Base-by-base conservation (phyloP, 2,113 vertebrate species). In the Podilymbus podiceps region DNA sequence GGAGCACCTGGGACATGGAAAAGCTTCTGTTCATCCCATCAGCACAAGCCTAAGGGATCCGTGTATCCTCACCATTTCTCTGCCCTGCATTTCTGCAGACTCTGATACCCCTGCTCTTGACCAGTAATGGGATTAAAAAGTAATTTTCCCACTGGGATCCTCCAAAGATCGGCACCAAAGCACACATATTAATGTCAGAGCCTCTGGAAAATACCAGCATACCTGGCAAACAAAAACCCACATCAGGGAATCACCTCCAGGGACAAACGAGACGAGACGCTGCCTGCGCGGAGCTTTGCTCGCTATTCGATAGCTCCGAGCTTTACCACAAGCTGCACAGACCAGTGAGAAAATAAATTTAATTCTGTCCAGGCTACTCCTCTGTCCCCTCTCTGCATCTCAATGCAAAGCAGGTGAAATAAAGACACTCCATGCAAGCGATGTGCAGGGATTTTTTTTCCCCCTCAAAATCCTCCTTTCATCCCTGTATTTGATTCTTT, bases 91-190 rank as follows among this genome's bases (percentile, higher is more conserved):
- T 42, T 56, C 73, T 55, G 27, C 75, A 47, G 59, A 19, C 31
- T 4, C 62, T 16, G 25, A 6, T 67, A 11, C 11, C 33, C 58
- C 86, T 82, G 27, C n/a, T 24, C 52, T 6, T 28, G 27, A 52
- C 30, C 69, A 72, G 53, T 27, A 75, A 93, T 6, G 28, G 49
- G 22, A 92, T 78, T 59, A 62, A 69, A 93, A 13, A 19, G 9
- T 5, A 8, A 1, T 72, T 74, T 89, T 38, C 44, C 28, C 44
- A 17, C 68, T 3, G n/a, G n/a, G 20, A 38, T 38, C 38, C 38
- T 9, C 4, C 9, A 8, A 18, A 31, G 13, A 18, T 0, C 25
- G 66, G 33, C 62, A 33, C 27, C 1, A 0, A 33, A 91, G 6
- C 14, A 4, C 28, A 5, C 5, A 3, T 5, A 47, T 5, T 77